Base-by-base conservation (phyloP, 2,113 vertebrate genomes). In the Melanerpes aurifrons region DNA sequence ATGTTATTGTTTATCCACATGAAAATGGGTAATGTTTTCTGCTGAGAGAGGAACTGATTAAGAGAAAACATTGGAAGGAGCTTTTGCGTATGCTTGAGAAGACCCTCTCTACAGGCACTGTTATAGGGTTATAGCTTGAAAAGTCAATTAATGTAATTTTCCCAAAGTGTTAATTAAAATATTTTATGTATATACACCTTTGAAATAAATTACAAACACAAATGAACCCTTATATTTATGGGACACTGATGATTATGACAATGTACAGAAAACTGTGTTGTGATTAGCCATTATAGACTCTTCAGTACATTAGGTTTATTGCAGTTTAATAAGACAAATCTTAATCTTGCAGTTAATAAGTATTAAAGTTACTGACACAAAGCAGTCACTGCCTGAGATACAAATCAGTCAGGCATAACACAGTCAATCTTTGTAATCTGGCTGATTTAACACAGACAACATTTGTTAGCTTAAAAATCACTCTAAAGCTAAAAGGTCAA, bases 311-410 rank as follows among this genome's bases (percentile, higher is more conserved):
- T 96, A 86, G 35, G 61, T 91, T 96, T 75, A 94, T 37, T 95
- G 32, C 83, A 82, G 59, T 53, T 89, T 96, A 93, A 95, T 91
- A 77, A 95, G 68, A 85, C 45, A 95, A 73, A 84, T 74, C 67
- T 85, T 89, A 92, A 78, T 86, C 87, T 57, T 53, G 81, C 37
- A 78, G 56, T 61, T 95, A 95, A 82, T 90, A 94, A 83, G 74
- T 92, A 70, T 56, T 54, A 78, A 92, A 80, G 25, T 73, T 91
- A 86, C 57, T 63, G 82, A 74, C 90, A 79, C 74, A 37, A 59
- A 79, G 72, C 15, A 94, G 26, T 87, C 14, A 4, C 15, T 63
- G 66, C 32, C 72, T 68, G 70, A 79, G 89, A 93, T 40, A 66
- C 81, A 79, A 87, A 92, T 68, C 72, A 90, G 54, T 73, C 68